These are phyloP conservation scores for Dolichopus griseipennis DNA, from an alignment of 2,888 invertebrate species.

Conservation along the genomic window DNA sequence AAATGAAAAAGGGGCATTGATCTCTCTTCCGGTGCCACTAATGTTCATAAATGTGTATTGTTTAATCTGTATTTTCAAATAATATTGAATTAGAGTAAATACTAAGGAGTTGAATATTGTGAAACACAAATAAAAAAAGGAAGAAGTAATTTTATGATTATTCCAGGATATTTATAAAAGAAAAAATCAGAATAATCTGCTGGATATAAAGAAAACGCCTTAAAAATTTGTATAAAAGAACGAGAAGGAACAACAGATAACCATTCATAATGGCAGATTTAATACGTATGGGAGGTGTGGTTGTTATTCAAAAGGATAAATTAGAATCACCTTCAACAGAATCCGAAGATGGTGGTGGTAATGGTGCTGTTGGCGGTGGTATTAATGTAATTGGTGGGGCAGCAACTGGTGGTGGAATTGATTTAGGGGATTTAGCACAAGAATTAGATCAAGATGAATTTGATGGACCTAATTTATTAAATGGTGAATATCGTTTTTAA, in stretches of 20 bases:
- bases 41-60: background rate
- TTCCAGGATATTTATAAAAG: background rate
- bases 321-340: conserved; percentile 77
- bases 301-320: conserved; percentile 63
- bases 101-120: background rate
- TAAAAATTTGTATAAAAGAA: background rate
- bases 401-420: conserved; percentile 44
- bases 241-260: background rate
- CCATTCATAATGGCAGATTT: conserved; percentile 55
- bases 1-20: conserved; percentile 2
- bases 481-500: too few species aligned
- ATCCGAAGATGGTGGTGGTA: conserved; percentile 72
- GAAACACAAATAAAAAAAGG: too few species aligned
- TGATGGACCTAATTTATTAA: conserved; percentile 54
- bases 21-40: background rate
- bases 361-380: conserved; percentile 37
- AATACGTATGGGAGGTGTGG: conserved; percentile 59
- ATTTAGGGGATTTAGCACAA: conserved; percentile 52
- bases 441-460: conserved; percentile 62
- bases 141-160: too few species aligned
- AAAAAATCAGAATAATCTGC: background rate
- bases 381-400: conserved; percentile 42
- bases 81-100: background rate
- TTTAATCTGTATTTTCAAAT: background rate
- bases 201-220: background rate